Evolutionary conservation across 2,797 vertebrate genomes (phyloP), one percentile per base, ranked within the genome.

Genomic region (Cossypha niveicapilla): DNA sequence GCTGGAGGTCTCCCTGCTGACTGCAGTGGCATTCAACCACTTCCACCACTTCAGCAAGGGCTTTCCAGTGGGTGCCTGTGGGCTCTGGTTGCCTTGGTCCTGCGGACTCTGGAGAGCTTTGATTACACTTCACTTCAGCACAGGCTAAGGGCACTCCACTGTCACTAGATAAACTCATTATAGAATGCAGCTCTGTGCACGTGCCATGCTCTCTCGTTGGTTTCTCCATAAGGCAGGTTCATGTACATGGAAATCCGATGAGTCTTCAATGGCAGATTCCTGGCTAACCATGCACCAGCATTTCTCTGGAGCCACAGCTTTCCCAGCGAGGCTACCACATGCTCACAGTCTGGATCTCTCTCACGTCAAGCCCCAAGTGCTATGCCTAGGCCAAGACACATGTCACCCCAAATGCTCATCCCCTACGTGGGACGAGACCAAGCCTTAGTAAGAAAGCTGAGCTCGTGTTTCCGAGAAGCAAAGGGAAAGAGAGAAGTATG

Each of bases 371-470:
- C 32, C 37, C 28, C 71, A 19, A 24, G 21, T 13, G 4, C 39
- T 18, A 11, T 39, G 5, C 16, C 11, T 54, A 53, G 24, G 25
- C 27, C 34, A 60, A 60, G 39, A 6, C 4, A 37, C 35, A 35
- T 42, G 48, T 63, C 65, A 79, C n/a, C 60, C 51, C 60, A 77
- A 17, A 3, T 1, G 3, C 58, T 47, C 45, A 47, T 15, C 42
- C 34, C 7, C 41, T 56, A 14, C 0, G 0, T 4, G 5, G 25
- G 13, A 50, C 42, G n/a, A 86, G 28, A 51, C 32, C 34, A 50
- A 81, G 62, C 35, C 58, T 65, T 51, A 56, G 42, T 28, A 30
- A 62, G 83, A 88, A 72, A 86, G 57, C 68, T 85, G 81, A 95
- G 53, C 13, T 94, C 73, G 47, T 10, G 6, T 68, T 87, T 76